phyloP scores from a whole-genome alignment of 2,888 invertebrate genomes.

The Lithophane semibrunnea region DNA sequence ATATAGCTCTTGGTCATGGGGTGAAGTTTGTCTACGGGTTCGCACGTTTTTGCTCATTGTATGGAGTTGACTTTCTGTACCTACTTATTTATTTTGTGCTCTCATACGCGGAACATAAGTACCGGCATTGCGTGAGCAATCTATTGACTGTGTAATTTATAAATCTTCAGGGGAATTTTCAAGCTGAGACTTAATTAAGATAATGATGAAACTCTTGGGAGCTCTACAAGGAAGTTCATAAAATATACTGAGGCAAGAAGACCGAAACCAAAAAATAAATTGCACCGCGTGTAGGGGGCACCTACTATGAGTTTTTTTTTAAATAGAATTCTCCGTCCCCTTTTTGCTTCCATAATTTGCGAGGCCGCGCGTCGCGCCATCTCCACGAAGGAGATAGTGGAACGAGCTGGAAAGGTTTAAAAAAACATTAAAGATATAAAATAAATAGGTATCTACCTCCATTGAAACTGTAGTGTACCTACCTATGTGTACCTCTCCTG shows the following conservation, averaged over 20 bases:
- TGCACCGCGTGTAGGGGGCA: not conserved
- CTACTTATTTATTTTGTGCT: constrained; percentile 8
- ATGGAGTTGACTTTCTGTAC: constrained; percentile 8
- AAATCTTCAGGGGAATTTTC: constrained; percentile 50
- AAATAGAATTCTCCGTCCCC: no score
- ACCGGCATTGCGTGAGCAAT: constrained; percentile 71
- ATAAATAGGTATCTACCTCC: not conserved
- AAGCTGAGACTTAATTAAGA: constrained; percentile 58
- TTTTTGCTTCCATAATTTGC: no score
- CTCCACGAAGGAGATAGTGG: no score
- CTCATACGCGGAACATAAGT: constrained; percentile 54
- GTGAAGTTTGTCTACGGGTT: no score
- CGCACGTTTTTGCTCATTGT: not conserved
- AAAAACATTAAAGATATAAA: no score
- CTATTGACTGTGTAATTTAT: constrained; percentile 72
- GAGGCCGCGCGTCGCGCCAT: no score
- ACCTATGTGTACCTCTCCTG: no score
- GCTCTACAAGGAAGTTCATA: constrained; percentile 4
- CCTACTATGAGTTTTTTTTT: no score
- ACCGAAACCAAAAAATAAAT: not conserved
- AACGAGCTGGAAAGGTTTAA: no score
- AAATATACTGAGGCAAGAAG: not conserved
- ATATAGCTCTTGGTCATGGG: not conserved
- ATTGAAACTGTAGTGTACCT: no score
- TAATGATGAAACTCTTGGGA: constrained; percentile 50